phyloP scores from a whole-genome alignment of 2,888 invertebrate genomes.

The Sylvicola cinctus region DNA sequence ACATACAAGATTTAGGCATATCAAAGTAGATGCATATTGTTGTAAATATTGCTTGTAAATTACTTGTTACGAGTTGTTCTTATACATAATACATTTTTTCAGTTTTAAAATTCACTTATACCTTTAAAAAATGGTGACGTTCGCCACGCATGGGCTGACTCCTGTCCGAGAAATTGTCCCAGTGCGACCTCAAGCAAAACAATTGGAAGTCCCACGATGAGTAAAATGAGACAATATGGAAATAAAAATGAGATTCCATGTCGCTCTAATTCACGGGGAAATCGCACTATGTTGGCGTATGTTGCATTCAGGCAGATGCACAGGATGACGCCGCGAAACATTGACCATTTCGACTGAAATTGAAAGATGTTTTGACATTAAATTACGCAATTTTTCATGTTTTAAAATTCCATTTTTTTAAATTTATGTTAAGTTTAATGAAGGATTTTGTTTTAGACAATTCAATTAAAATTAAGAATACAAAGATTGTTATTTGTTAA shows the following conservation, averaged over 20 bases:
- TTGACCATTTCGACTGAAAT: slow-evolving; percentile 25
- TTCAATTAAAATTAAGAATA: too few species aligned
- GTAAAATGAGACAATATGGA: slow-evolving; percentile 22
- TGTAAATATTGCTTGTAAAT: too few species aligned
- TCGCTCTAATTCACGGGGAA: slow-evolving; percentile 24
- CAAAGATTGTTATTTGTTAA: too few species aligned
- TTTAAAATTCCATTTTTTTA: too few species aligned
- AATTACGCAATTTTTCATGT: too few species aligned
- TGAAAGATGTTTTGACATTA: slow-evolving; percentile 4
- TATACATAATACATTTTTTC: too few species aligned
- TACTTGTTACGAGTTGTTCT: too few species aligned
- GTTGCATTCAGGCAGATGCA: slow-evolving; percentile 25
- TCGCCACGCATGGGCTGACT: slow-evolving; percentile 25
- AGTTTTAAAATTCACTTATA: too few species aligned
- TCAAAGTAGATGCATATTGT: too few species aligned
- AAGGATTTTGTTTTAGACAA: too few species aligned
- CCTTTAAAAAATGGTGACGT: slow-evolving; percentile 27
- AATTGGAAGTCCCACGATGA: slow-evolving; percentile 26
- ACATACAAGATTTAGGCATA: too few species aligned
- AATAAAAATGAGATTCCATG: slow-evolving; percentile 23
- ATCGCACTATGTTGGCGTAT: slow-evolving; percentile 25
- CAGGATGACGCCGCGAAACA: slow-evolving; percentile 24
- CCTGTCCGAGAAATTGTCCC: slow-evolving; percentile 26
- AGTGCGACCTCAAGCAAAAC: slow-evolving; percentile 24
- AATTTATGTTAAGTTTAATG: too few species aligned